Evolutionary conservation across 2,888 invertebrate species (phyloP), one percentile per base, ranked within the genome.

Genomic region (Lithophane socia): DNA sequence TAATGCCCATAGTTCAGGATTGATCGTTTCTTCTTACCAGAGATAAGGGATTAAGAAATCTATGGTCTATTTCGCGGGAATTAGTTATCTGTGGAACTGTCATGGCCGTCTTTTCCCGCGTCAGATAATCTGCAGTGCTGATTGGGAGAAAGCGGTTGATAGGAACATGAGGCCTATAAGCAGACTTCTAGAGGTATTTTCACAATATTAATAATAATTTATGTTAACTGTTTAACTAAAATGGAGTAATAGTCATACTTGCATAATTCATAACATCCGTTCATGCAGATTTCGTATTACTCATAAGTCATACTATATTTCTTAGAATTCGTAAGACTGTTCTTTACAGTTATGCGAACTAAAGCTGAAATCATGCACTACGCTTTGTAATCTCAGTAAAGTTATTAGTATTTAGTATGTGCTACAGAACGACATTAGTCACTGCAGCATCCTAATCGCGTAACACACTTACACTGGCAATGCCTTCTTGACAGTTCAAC

Each of bases 221-320:
- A 21, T 56, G 1, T 52, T 80, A 52, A 74, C 29, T 49, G 65
- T 63, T 80, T 37, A 63, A 42, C 37, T 56, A 42, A 44, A 60
- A 65, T 60, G 44, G 8, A 54, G 52, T 63, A 71, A 80, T 58
- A 77, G 78, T 80, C 63, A 83, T 71, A 52, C 65, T 66, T 79
- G 69, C 65, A 65, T 56, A 74, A 78, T 60, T 18, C 65, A 60
- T 24, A 65, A 69, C 58, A 69, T 73, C 60, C 73, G 73, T 2
- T 58, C 58, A 70, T 84, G 69, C 58, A 84, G 66, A 58, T 83
- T 72, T 78, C 13, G 13, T 67, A 63, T 82, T 82, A 80, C 85
- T 82, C 85, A 80, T 70, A 82, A 71, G 66, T 71, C 29, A 42
- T 52, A 63, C 56, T 66, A 47, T 16, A n/a, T 70, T 73, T 82